Conservation (phyloP, 1,140 invertebrate species). For the Aphelinus atriplicis region DNA sequence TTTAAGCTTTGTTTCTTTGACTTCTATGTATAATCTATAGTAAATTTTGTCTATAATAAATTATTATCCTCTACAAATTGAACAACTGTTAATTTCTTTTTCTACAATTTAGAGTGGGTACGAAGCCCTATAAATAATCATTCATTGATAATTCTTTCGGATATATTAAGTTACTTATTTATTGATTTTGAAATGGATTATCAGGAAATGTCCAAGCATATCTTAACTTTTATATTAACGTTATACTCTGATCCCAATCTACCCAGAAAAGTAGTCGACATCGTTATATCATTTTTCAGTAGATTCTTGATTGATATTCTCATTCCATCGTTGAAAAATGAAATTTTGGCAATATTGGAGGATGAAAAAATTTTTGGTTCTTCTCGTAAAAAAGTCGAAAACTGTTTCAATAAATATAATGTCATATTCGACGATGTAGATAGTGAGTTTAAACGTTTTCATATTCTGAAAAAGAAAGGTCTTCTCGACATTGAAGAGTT, state of each 20-base stretch:
- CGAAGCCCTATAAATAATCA: no score
- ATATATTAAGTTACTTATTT: no score
- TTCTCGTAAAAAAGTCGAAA: not conserved
- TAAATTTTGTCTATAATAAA: no score
- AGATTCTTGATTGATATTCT: not conserved
- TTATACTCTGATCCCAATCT: not conserved
- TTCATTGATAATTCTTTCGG: no score
- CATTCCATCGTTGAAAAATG: not conserved
- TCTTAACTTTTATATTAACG: no score
- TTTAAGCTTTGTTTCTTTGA: no score
- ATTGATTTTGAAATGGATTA: no score
- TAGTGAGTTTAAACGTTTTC: constrained; percentile 28
- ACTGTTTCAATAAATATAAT: not conserved
- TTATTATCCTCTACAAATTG: no score
- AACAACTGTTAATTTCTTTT: no score
- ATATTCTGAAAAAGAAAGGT: constrained; percentile 23
- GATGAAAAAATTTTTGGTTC: not conserved
- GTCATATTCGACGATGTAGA: constrained; percentile 13
- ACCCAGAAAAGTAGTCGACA: not conserved
- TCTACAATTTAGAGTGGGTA: no score
- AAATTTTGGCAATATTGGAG: not conserved
- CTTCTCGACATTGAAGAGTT: constrained; percentile 21
- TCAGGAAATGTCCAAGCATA: no score
- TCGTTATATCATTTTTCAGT: not conserved
- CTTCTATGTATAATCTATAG: no score